Conservation (phyloP, 1,140 invertebrate species). For the Phymastichus coffea region DNA sequence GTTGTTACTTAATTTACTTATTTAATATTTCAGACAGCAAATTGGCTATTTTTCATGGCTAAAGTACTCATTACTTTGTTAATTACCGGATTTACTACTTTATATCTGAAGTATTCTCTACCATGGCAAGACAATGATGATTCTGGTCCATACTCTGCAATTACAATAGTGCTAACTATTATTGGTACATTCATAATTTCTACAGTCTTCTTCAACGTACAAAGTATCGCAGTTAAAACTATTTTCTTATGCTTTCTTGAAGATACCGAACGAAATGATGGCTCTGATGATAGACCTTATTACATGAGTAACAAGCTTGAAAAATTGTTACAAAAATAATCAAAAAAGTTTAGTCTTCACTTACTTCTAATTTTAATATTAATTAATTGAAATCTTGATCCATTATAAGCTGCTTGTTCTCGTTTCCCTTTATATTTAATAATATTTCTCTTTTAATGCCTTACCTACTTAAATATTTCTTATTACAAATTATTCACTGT, state of each 20-base stretch:
- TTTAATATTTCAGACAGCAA: conserved; percentile 54
- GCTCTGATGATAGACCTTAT: conserved; percentile 84
- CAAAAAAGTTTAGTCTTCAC: too few species aligned
- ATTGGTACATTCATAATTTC: conserved; percentile 61
- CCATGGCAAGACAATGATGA: too few species aligned
- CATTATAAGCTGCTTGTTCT: too few species aligned
- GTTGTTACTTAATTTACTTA: background rate
- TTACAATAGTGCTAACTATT: conserved; percentile 54
- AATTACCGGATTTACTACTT: too few species aligned
- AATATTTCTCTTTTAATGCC: too few species aligned
- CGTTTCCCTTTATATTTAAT: too few species aligned
- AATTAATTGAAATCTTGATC: too few species aligned
- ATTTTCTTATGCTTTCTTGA: conserved; percentile 95
- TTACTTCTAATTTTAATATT: too few species aligned
- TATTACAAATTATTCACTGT: too few species aligned
- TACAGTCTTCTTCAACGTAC: conserved; percentile 86
- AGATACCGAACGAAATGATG: conserved; percentile 94
- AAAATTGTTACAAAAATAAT: conserved; percentile 37
- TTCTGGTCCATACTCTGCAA: too few species aligned
- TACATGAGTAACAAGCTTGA: conserved; percentile 82
- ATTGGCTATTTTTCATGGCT: conserved; percentile 68
- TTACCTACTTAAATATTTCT: too few species aligned
- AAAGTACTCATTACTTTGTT: conserved; percentile 68
- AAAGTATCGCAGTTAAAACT: conserved; percentile 92
- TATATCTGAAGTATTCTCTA: too few species aligned